A percentile compares a stretch with the other conserved stretches of the same genome.
phyloP scores from a whole-genome alignment of 2,797 vertebrate genomes.

The Vultur gryphus region DNA sequence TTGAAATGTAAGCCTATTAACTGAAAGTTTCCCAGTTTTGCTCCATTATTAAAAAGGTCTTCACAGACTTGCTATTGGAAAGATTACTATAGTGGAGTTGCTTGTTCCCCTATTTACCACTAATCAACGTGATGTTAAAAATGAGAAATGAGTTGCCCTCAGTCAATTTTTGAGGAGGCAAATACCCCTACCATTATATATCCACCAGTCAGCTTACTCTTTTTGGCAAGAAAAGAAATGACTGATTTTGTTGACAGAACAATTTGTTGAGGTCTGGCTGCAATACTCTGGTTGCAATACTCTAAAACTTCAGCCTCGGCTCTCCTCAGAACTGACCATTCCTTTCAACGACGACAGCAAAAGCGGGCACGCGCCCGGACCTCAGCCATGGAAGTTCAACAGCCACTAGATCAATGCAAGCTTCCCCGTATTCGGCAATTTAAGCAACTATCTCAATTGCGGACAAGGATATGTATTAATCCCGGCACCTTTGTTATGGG shows the following conservation, averaged over 20 bases:
- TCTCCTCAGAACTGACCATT: background rate
- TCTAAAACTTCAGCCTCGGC: background rate
- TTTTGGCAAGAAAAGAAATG: background rate
- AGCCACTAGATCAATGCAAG: background rate
- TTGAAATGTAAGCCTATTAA: background rate
- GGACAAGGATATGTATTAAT: background rate
- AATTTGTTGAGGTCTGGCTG: background rate
- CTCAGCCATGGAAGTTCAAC: background rate
- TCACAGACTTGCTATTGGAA: background rate
- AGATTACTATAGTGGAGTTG: background rate
- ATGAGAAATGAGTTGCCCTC: background rate
- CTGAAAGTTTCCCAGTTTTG: background rate
- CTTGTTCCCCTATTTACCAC: background rate
- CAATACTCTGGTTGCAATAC: background rate
- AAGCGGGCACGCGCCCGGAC: fast-evolving
- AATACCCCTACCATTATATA: background rate
- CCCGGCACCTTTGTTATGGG: background rate
- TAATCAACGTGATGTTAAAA: background rate
- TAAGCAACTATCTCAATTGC: background rate
- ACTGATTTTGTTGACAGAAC: background rate
- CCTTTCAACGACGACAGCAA: background rate
- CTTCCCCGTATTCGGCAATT: background rate
- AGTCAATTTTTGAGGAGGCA: background rate
- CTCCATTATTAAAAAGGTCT: background rate
- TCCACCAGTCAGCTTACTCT: background rate